Percentiles rank a stretch among this genome's conserved stretches.
These are phyloP conservation scores for Rambutsinella grinnellia DNA, from an alignment of 2,888 invertebrate genomes.

Conservation along the genomic window DNA sequence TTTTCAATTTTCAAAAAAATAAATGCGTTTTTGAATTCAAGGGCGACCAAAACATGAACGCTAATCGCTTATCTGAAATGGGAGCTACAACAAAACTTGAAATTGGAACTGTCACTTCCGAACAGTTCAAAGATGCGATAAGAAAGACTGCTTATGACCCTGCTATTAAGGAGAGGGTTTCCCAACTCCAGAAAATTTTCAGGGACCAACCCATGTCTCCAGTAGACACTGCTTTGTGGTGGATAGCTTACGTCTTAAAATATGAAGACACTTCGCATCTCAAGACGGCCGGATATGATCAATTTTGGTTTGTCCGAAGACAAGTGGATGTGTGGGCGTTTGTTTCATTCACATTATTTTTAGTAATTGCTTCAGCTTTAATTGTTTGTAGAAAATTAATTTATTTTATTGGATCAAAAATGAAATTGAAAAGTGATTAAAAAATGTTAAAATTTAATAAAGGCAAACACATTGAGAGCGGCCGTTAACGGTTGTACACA, in stretches of 20 bases:
- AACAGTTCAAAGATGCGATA: constrained; percentile 29
- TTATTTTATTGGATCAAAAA: too few relatives aligned
- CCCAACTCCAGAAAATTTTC: constrained; percentile 5
- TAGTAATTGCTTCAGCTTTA: too few relatives aligned
- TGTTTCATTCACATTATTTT: constrained; percentile 7
- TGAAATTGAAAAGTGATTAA: too few relatives aligned
- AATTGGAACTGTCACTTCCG: constrained; percentile 24
- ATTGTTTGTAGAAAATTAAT: too few relatives aligned
- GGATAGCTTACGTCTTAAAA: constrained; percentile 44
- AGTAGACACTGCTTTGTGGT: constrained; percentile 34
- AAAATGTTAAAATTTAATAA: too few relatives aligned
- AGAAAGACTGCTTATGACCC: constrained; percentile 22
- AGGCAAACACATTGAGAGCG: too few relatives aligned
- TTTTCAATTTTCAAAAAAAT: not conserved
- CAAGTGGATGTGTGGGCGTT: constrained; percentile 43
- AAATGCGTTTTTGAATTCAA: not conserved
- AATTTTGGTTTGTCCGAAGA: constrained; percentile 44
- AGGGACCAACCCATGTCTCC: constrained; percentile 17
- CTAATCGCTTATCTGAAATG: constrained; percentile 26
- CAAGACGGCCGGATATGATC: constrained; percentile 25
- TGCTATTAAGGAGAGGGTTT: not conserved
- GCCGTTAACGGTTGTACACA: too few relatives aligned
- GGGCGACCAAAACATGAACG: constrained; percentile 55
- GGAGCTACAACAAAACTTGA: constrained; percentile 40
- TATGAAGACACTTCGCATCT: constrained; percentile 41